These are phyloP conservation scores for Boloria selene DNA, from an alignment of 2,888 invertebrate genomes.

Conservation along the genomic window DNA sequence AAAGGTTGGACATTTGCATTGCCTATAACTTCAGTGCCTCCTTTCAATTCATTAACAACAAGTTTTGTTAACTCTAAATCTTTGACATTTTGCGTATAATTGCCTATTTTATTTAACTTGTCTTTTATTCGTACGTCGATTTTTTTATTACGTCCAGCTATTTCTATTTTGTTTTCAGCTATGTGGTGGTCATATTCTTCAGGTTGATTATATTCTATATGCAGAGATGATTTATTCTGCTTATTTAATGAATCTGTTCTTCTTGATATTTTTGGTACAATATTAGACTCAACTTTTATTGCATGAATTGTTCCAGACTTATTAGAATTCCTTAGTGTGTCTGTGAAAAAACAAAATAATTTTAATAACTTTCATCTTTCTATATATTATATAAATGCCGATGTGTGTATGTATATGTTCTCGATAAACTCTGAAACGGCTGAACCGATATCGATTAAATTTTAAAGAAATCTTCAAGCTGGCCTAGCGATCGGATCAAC, in stretches of 20 bases:
- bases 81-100: conserved; percentile 56
- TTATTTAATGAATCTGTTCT: conserved; percentile 47
- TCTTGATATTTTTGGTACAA: conserved; percentile 48
- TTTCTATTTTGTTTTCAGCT: conserved; percentile 67
- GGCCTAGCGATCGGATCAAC: no score
- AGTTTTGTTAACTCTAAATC: conserved; percentile 66
- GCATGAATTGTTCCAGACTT: conserved; percentile 60
- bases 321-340: conserved; percentile 59
- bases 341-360: conserved; percentile 48
- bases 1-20: conserved; percentile 56
- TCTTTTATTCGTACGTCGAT: conserved; percentile 46
- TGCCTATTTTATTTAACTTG: conserved; percentile 52
- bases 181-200: conserved; percentile 55
- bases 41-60: conserved; percentile 67
- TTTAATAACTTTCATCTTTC: no score
- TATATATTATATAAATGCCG: no score
- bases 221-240: conserved; percentile 52
- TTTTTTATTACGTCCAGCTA: conserved; percentile 49
- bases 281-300: conserved; percentile 49
- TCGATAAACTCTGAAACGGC: no score
- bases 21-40: conserved; percentile 64
- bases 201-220: conserved; percentile 61
- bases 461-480: no score
- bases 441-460: no score
- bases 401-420: no score